These are phyloP conservation scores for Leptinotarsa undecemlineata DNA, from an alignment of 1,140 invertebrate species.

Conservation along the genomic window DNA sequence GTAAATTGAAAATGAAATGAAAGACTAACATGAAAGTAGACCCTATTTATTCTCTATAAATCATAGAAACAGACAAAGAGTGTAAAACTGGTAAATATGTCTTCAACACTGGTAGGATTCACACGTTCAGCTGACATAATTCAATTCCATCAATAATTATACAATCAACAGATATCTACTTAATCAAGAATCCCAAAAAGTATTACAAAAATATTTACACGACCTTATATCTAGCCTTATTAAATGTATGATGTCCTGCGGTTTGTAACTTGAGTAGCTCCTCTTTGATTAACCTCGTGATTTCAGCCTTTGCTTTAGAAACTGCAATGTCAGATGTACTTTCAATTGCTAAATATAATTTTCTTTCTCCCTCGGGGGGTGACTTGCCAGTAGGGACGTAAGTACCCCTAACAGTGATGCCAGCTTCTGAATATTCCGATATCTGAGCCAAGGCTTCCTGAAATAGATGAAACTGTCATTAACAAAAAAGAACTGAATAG, in stretches of 20 bases:
- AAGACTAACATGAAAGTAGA: too few species aligned
- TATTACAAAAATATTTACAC: constrained; percentile 61
- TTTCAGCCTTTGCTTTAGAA: constrained; percentile 97
- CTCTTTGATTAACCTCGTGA: constrained; percentile 96
- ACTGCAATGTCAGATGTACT: constrained; percentile 96
- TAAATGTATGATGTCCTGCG: constrained; percentile 82
- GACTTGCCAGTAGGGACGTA: constrained; percentile 90
- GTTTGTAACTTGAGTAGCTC: constrained; percentile 92
- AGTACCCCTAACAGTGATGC: constrained; percentile 97
- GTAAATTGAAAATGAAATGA: too few species aligned
- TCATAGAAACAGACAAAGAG: too few species aligned
- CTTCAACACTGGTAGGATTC: too few species aligned
- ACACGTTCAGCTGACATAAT: too few species aligned
- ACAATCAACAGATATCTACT: too few species aligned
- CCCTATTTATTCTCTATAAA: too few species aligned
- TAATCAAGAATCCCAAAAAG: too few species aligned
- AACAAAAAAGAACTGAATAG: too few species aligned
- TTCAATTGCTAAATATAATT: constrained; percentile 98
- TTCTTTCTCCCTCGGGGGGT: constrained; percentile 92
- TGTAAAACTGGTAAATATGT: too few species aligned
- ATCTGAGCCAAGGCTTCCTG: constrained; percentile 94
- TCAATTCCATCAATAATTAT: too few species aligned
- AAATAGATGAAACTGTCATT: constrained; percentile 39
- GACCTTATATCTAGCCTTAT: constrained; percentile 95
- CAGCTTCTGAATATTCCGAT: constrained; percentile 98